Evolutionary conservation across 2,797 vertebrate genomes (phyloP).

Genomic region (Hipposideros larvatus): DNA sequence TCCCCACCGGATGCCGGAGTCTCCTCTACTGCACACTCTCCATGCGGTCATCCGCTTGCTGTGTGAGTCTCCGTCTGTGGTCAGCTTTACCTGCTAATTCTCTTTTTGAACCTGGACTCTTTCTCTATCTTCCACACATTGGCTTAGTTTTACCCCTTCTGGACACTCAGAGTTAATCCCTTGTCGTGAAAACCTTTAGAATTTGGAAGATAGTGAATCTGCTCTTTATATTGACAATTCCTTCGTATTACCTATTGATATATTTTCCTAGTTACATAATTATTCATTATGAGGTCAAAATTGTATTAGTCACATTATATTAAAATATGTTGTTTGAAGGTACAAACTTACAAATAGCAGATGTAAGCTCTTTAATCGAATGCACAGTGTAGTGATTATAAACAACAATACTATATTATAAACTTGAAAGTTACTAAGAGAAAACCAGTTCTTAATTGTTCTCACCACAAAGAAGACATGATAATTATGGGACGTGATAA

Average conservation of each 20-base stretch:
- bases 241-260: background rate
- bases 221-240: background rate
- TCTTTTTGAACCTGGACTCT: background rate
- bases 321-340: background rate
- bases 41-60: no score
- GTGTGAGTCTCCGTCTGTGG: background rate
- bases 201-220: background rate
- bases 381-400: background rate
- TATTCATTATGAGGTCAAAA: background rate
- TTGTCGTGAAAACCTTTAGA: background rate
- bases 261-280: background rate
- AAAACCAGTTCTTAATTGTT: background rate
- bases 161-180: background rate
- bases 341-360: background rate
- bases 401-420: background rate
- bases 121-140: background rate
- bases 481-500: background rate
- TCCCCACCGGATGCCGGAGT: background rate
- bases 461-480: background rate
- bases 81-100: background rate
- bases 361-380: background rate
- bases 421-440: background rate
- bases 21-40: rapidly evolving
- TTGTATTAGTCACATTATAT: background rate
- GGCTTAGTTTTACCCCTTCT: background rate